phyloP scores from a whole-genome alignment of 2,797 vertebrate species.

The Loris lydekkerianus region DNA sequence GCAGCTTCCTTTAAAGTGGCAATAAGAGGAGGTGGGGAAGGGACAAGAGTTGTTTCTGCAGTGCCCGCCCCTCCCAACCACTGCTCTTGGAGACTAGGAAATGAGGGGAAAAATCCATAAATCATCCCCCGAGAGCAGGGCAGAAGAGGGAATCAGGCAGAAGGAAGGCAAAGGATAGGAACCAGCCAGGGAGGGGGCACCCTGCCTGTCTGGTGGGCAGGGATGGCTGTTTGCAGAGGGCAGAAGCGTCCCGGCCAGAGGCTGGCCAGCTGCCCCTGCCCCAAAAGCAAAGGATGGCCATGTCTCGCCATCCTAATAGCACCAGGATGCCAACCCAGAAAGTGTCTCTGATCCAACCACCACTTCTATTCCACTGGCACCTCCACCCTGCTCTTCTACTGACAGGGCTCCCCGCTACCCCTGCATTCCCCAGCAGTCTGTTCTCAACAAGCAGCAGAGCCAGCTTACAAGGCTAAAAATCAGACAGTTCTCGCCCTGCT shows the following conservation, averaged over 20 bases:
- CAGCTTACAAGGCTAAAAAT: neutral
- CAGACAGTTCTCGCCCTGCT: neutral
- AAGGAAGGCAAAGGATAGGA: neutral
- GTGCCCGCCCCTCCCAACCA: constrained; percentile 33
- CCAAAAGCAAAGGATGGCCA: neutral
- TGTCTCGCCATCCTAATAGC: neutral
- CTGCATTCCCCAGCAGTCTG: neutral
- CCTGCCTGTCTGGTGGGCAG: neutral
- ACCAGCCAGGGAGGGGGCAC: neutral
- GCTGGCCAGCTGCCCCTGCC: neutral
- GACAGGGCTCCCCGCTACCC: neutral
- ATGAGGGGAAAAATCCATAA: constrained; percentile 72
- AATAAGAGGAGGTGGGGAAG: neutral
- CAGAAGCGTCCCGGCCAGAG: neutral
- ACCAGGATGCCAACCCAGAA: neutral
- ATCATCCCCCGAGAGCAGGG: constrained; percentile 66
- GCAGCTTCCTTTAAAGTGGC: constrained; percentile 76
- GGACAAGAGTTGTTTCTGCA: constrained; percentile 52
- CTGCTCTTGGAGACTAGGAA: constrained; percentile 80
- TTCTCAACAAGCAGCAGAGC: neutral
- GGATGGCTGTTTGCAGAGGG: neutral
- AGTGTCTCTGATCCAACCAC: neutral
- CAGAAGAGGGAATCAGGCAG: constrained; percentile 50
- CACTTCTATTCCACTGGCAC: neutral
- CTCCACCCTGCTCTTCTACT: neutral